These are phyloP conservation scores for Limosa lapponica DNA, from an alignment of 2,797 vertebrate genomes.

Conservation along the genomic window DNA sequence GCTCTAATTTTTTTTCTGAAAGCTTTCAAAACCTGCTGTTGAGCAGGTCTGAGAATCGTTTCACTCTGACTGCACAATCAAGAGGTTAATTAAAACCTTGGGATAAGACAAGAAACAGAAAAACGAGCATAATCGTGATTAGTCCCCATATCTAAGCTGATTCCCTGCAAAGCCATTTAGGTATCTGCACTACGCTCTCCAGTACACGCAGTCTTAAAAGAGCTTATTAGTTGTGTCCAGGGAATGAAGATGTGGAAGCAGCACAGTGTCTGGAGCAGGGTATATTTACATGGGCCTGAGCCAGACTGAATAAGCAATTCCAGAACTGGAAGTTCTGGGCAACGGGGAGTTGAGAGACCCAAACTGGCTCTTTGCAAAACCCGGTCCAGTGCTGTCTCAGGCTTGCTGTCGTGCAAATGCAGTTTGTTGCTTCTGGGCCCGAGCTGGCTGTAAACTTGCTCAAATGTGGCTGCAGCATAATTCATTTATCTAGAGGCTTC, in stretches of 20 bases:
- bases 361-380: background rate
- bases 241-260: background rate
- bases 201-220: background rate
- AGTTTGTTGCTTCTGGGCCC: background rate
- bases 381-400: background rate
- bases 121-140: background rate
- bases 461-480: background rate
- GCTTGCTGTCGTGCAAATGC: background rate
- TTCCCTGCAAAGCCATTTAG: background rate
- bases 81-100: background rate
- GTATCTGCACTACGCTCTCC: background rate
- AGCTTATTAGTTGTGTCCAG: background rate
- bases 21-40: background rate
- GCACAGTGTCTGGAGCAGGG: background rate
- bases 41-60: background rate
- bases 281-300: background rate
- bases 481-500: background rate
- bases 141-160: background rate
- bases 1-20: background rate
- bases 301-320: background rate
- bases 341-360: background rate
- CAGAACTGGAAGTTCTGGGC: background rate
- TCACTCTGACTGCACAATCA: background rate
- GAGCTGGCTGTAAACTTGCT: background rate
- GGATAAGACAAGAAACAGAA: background rate